phyloP scores from a whole-genome alignment of 2,113 vertebrate genomes.

The Dasypus novemcinctus region DNA sequence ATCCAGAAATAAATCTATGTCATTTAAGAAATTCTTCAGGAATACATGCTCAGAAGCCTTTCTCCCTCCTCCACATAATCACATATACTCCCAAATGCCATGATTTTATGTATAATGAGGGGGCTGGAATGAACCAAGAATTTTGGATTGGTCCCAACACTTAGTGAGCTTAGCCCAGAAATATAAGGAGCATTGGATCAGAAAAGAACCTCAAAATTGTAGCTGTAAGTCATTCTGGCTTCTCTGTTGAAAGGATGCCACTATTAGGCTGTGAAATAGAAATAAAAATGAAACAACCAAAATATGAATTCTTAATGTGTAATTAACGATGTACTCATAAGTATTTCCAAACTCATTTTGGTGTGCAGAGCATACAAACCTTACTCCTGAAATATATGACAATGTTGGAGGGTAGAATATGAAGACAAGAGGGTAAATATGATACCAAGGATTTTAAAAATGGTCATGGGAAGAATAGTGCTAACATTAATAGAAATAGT shows the following conservation, averaged over 20 bases:
- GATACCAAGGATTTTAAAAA: neutral
- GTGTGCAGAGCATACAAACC: neutral
- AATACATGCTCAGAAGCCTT: neutral
- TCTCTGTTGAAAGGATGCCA: neutral
- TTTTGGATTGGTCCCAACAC: neutral
- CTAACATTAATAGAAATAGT: neutral
- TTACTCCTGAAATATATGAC: neutral
- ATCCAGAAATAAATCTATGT: neutral
- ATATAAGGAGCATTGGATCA: neutral
- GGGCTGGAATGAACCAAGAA: constrained; percentile 25
- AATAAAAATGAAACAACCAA: neutral
- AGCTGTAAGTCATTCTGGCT: neutral
- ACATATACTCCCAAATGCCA: neutral
- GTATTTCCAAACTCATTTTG: neutral
- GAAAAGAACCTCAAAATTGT: neutral
- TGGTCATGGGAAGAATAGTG: neutral
- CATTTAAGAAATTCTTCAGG: neutral
- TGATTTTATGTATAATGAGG: constrained; percentile 3
- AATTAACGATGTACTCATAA: neutral
- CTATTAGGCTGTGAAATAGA: neutral
- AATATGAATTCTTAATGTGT: neutral
- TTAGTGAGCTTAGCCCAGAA: neutral
- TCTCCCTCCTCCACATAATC: neutral
- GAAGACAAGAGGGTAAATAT: neutral
- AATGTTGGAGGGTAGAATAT: neutral